These are phyloP conservation scores for Lamprologus lemairii DNA, from an alignment of 2,113 vertebrate genomes.

Conservation along the genomic window DNA sequence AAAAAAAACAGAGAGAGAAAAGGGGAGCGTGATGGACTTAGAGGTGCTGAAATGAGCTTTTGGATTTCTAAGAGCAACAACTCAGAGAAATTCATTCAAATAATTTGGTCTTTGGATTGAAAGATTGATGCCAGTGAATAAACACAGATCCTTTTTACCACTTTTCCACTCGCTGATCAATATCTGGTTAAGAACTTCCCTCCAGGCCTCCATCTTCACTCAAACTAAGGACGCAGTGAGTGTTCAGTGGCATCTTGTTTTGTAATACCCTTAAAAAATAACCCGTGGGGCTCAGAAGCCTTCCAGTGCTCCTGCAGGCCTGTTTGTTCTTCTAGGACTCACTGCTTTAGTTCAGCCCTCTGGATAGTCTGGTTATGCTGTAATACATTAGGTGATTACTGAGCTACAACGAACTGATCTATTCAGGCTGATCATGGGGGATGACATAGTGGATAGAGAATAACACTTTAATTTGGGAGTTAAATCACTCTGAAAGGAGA, in stretches of 20 bases:
- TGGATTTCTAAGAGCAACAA: slow-evolving; percentile 39
- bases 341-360: slow-evolving; percentile 50
- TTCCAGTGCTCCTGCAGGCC: slow-evolving; percentile 17
- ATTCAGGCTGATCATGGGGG: not conserved
- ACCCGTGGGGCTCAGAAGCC: not conserved
- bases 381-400: not conserved
- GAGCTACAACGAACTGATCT: not conserved
- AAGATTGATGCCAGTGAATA: slow-evolving; percentile 45
- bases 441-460: not conserved
- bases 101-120: not conserved
- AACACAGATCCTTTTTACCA: slow-evolving; percentile 22
- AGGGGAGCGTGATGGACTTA: slow-evolving; percentile 30
- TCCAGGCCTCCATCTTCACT: not conserved
- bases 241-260: slow-evolving; percentile 36
- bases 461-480: slow-evolving; percentile 16
- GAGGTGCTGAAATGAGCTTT: slow-evolving; percentile 42
- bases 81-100: slow-evolving; percentile 38
- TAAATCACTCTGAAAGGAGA: slow-evolving; percentile 22
- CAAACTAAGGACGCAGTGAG: slow-evolving; percentile 1
- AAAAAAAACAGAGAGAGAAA: slow-evolving; percentile 33
- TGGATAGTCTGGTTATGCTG: not conserved
- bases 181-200: not conserved
- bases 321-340: slow-evolving; percentile 40
- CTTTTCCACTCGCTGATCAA: slow-evolving; percentile 5
- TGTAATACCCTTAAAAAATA: slow-evolving; percentile 5